These are phyloP conservation scores for Oscarella lobularis DNA, from an alignment of 37 sponge, comb jelly and placozoan species.

Conservation along the genomic window DNA sequence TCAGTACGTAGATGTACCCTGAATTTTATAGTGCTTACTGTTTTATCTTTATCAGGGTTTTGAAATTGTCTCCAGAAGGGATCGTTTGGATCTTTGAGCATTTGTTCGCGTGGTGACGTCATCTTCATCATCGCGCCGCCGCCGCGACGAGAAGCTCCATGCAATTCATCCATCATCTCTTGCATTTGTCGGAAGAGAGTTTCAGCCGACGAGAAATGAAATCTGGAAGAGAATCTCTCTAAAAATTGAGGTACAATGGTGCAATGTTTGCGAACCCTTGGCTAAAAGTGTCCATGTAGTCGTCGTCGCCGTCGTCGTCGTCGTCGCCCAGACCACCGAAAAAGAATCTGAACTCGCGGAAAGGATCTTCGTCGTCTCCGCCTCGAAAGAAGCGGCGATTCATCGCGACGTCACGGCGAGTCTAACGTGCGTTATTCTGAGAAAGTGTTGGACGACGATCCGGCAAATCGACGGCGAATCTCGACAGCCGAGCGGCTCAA, in stretches of 20 bases:
- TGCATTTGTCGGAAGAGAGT: not conserved
- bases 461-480: too few species aligned
- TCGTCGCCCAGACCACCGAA: conserved; percentile 1
- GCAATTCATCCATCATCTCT: not conserved
- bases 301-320: not conserved
- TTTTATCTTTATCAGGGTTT: too few species aligned
- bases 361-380: not conserved
- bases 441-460: too few species aligned
- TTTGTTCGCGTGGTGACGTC: not conserved
- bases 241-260: not conserved
- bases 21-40: too few species aligned
- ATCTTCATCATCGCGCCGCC: too few species aligned
- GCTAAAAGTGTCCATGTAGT: not conserved
- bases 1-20: too few species aligned
- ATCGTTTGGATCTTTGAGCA: not conserved
- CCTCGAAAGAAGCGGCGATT: too few species aligned
- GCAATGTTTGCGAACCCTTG: not conserved
- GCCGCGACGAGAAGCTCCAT: not conserved
- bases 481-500: too few species aligned
- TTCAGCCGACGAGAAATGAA: too few species aligned
- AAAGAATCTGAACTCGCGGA: not conserved
- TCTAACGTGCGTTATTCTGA: too few species aligned
- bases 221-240: not conserved
- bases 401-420: too few species aligned
- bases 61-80: not conserved